Conservation (phyloP, 2,113 vertebrate genomes). For the Copsychus sechellarum region DNA sequence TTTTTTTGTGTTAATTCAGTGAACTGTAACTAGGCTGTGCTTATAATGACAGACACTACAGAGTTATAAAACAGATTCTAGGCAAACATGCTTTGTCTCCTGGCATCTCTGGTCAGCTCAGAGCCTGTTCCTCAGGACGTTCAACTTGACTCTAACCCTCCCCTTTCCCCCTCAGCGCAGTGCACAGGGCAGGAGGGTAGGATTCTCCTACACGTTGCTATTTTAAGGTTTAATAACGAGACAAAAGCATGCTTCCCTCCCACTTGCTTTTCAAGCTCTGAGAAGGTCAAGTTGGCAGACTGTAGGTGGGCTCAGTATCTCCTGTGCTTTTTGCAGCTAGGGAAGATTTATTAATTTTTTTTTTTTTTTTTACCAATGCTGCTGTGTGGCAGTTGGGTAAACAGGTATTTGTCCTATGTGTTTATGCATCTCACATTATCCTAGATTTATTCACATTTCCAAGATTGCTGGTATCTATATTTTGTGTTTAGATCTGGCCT, state of each 20-base stretch:
- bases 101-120: neutral
- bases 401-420: neutral
- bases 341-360: neutral
- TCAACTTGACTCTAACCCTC: neutral
- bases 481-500: neutral
- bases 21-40: neutral
- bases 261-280: slow-evolving; percentile 8
- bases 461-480: neutral
- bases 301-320: neutral
- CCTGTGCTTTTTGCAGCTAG: neutral
- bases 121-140: neutral
- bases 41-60: neutral
- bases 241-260: slow-evolving; percentile 23
- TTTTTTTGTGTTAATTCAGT: slow-evolving; percentile 21
- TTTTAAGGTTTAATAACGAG: slow-evolving; percentile 44
- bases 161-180: neutral
- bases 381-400: neutral
- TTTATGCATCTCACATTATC: neutral
- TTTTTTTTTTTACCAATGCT: neutral
- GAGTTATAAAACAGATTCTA: neutral
- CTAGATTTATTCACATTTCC: neutral
- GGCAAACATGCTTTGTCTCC: neutral
- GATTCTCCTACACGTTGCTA: slow-evolving; percentile 36
- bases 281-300: slow-evolving; percentile 33
- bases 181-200: neutral